A percentile compares a stretch with the other conserved stretches of the same genome.
Conservation (phyloP, 2,888 invertebrate genomes). For the Anoplius nigerrimus region DNA sequence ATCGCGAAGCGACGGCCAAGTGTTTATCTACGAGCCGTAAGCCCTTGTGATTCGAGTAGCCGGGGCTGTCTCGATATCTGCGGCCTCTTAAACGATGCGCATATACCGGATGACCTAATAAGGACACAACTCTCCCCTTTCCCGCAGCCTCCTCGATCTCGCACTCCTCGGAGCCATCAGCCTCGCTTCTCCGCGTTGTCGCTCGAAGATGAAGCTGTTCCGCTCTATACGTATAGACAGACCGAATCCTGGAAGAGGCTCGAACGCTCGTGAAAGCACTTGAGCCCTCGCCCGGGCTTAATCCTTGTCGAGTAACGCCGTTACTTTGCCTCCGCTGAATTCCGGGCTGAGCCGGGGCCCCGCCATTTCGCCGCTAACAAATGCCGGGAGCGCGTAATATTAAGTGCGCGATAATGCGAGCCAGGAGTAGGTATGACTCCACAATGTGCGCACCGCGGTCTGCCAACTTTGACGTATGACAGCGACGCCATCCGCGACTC, state of each 20-base stretch:
- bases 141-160: constrained; percentile 16
- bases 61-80: constrained; percentile 50
- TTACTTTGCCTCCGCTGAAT: neutral
- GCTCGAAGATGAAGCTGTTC: constrained; percentile 19
- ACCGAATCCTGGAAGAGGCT: constrained; percentile 39
- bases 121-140: constrained; percentile 34
- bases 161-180: constrained; percentile 13
- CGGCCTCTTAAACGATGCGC: constrained; percentile 56
- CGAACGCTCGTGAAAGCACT: constrained; percentile 27
- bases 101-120: constrained; percentile 59
- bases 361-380: neutral
- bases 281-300: constrained; percentile 17
- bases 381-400: no score
- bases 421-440: no score
- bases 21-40: constrained; percentile 60
- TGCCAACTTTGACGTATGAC: no score
- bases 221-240: constrained; percentile 4
- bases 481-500: no score
- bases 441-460: no score
- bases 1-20: neutral
- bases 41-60: constrained; percentile 61
- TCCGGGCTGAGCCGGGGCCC: constrained; percentile 5
- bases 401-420: no score
- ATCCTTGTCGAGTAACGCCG: constrained; percentile 29
- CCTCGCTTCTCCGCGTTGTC: constrained; percentile 22